Conservation (phyloP, 2,797 vertebrate species). For the Columba guinea region DNA sequence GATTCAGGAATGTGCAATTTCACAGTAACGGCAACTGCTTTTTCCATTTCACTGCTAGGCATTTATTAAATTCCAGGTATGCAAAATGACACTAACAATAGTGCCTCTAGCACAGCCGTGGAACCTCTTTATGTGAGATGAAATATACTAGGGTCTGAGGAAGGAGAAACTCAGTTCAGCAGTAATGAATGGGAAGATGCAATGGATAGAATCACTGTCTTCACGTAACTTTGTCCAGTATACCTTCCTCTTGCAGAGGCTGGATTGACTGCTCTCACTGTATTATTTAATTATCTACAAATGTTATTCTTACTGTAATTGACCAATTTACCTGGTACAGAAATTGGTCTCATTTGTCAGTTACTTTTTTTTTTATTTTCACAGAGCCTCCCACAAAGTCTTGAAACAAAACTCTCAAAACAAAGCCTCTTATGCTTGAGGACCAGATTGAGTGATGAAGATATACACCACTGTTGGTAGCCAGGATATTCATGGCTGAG, state of each 20-base stretch:
- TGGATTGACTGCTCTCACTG: not conserved
- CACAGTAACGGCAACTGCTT: not conserved
- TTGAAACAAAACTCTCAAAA: conserved; percentile 1
- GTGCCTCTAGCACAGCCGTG: not conserved
- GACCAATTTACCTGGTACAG: not conserved
- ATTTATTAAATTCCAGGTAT: conserved; percentile 39
- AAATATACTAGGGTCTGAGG: not conserved
- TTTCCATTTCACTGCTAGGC: not conserved
- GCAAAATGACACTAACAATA: not conserved
- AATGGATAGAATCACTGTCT: not conserved
- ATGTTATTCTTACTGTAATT: not conserved
- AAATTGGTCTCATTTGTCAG: not conserved
- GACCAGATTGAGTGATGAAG: not conserved
- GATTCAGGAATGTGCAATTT: conserved; percentile 29
- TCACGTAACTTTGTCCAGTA: not conserved
- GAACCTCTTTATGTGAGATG: not conserved
- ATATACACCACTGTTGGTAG: not conserved
- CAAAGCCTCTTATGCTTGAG: not conserved
- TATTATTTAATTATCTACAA: not conserved
- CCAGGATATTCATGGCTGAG: not conserved
- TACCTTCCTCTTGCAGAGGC: not conserved
- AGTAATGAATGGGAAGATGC: not conserved
- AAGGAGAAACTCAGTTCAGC: not conserved
- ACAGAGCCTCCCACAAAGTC: not conserved
- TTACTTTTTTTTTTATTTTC: not conserved